These are phyloP conservation scores for Babyrousa celebensis DNA, from an alignment of 2,797 vertebrate genomes.

Conservation along the genomic window DNA sequence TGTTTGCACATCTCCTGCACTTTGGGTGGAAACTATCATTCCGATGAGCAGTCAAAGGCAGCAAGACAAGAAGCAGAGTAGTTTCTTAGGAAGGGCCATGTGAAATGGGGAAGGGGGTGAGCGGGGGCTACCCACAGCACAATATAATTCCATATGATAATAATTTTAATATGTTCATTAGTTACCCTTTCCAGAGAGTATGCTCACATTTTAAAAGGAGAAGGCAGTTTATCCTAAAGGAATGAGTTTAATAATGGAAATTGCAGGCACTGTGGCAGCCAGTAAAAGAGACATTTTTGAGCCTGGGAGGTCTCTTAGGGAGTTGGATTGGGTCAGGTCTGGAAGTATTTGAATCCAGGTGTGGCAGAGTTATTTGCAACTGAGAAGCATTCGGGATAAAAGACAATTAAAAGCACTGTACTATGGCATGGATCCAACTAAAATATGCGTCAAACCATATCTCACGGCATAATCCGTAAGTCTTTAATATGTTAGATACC, in stretches of 20 bases:
- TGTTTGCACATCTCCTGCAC: neutral
- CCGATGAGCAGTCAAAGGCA: neutral
- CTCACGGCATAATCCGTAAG: neutral
- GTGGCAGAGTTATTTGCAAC: neutral
- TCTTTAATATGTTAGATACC: neutral
- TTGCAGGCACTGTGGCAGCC: neutral
- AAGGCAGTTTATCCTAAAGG: neutral
- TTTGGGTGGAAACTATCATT: neutral
- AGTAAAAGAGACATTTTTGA: neutral
- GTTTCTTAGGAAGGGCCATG: neutral
- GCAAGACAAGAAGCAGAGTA: neutral
- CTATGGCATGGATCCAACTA: neutral
- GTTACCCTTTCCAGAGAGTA: neutral
- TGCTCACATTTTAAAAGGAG: neutral
- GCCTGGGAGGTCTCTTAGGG: neutral
- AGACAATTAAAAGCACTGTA: neutral
- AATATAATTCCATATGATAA: neutral
- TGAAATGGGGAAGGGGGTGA: neutral
- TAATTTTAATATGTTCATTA: neutral
- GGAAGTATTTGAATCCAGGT: neutral
- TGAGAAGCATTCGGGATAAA: neutral
- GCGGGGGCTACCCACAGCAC: neutral
- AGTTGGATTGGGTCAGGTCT: neutral
- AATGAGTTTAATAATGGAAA: conserved; percentile 17
- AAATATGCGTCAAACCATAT: neutral